A percentile compares a stretch with the other conserved stretches of the same genome.
Evolutionary conservation across 2,113 vertebrate species (phyloP).

Genomic region (Tupaia chinensis): DNA sequence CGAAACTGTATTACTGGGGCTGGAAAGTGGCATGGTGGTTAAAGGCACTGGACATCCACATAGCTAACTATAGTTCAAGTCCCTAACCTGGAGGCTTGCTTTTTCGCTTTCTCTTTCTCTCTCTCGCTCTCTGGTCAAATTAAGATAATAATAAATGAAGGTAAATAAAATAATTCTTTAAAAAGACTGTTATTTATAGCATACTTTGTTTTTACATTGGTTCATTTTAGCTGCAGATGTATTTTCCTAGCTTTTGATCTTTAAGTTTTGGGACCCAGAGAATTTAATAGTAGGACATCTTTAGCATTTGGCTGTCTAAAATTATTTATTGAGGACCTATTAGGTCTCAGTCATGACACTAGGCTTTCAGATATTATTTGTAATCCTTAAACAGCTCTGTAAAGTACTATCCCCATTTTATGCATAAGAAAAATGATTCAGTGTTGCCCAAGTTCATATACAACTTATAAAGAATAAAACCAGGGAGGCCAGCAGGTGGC

Average conservation of each 20-base stretch:
- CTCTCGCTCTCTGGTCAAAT: no score
- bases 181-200: conserved; percentile 24
- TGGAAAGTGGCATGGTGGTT: no score
- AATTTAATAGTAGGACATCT: conserved; percentile 45
- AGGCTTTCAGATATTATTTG: conserved; percentile 42
- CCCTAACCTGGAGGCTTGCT: no score
- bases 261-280: conserved; percentile 18
- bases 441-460: background rate
- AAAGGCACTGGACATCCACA: no score
- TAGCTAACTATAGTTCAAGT: no score
- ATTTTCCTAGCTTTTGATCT: conserved; percentile 55
- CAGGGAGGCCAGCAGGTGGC: background rate
- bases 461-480: conserved; percentile 45
- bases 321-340: background rate
- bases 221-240: conserved; percentile 29
- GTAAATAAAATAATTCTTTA: no score
- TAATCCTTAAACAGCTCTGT: conserved; percentile 22
- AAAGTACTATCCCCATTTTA: conserved; percentile 11
- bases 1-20: background rate
- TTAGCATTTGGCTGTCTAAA: conserved; percentile 20
- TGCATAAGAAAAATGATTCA: background rate
- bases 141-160: no score
- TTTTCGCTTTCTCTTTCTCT: no score
- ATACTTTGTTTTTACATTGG: conserved; percentile 30
- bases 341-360: background rate